These are phyloP conservation scores for Alloplasta piceator DNA, from an alignment of 2,888 invertebrate species.

Conservation along the genomic window DNA sequence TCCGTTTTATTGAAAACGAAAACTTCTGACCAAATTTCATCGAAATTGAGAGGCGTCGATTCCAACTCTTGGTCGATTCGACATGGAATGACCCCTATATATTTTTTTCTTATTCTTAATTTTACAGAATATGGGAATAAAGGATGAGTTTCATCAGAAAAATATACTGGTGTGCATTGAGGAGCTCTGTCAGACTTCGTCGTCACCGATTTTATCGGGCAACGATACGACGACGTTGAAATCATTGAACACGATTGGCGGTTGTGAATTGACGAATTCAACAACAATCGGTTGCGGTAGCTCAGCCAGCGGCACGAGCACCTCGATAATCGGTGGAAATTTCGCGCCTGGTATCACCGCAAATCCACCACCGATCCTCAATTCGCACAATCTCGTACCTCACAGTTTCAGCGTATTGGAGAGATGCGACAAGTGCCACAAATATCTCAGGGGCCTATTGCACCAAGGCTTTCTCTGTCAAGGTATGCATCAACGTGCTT, in stretches of 20 bases:
- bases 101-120: constrained; percentile 32
- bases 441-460: constrained; percentile 88
- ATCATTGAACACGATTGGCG: constrained; percentile 65
- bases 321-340: constrained; percentile 24
- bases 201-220: constrained; percentile 69
- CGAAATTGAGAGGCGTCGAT: no score
- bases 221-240: constrained; percentile 65
- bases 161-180: constrained; percentile 88
- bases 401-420: constrained; percentile 88
- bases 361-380: constrained; percentile 66
- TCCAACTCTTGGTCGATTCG: no score
- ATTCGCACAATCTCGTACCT: constrained; percentile 85
- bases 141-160: constrained; percentile 89
- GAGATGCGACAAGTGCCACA: constrained; percentile 89
- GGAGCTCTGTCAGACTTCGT: constrained; percentile 84
- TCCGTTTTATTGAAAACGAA: no score
- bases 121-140: constrained; percentile 89
- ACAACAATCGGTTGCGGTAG: constrained; percentile 42
- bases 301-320: constrained; percentile 19
- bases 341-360: constrained; percentile 47
- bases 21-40: no score
- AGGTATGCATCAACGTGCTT: constrained; percentile 79
- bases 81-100: no score
- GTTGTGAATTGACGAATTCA: constrained; percentile 60
- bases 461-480: constrained; percentile 90